phyloP scores from a whole-genome alignment of 2,113 vertebrate genomes.

The Sisor rabdophorus region DNA sequence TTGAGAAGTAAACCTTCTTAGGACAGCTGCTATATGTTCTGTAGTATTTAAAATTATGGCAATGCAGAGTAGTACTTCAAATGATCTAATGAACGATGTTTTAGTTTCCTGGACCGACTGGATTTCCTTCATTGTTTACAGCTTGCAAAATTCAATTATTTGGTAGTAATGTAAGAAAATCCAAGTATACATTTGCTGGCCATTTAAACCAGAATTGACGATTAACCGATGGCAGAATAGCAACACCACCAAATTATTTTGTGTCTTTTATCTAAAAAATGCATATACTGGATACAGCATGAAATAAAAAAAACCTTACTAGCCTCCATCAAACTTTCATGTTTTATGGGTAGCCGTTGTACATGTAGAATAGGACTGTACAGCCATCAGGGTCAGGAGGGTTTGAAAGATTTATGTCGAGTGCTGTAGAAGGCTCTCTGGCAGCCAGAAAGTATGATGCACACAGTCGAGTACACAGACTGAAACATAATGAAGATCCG shows the following conservation, averaged over 20 bases:
- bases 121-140: neutral
- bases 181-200: neutral
- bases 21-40: neutral
- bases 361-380: slow-evolving; percentile 17
- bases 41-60: neutral
- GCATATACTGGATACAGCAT: no score
- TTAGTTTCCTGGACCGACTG: neutral
- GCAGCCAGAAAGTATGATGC: slow-evolving; percentile 54
- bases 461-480: neutral
- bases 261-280: neutral
- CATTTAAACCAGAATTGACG: neutral
- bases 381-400: slow-evolving; percentile 41
- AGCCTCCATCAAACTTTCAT: slow-evolving; percentile 1
- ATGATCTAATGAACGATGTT: neutral
- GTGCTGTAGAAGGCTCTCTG: slow-evolving; percentile 60
- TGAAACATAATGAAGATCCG: neutral
- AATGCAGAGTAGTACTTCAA: neutral
- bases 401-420: slow-evolving; percentile 63
- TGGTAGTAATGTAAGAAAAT: no score
- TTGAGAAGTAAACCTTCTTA: neutral
- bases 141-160: neutral
- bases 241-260: neutral
- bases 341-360: slow-evolving; percentile 11
- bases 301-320: neutral
- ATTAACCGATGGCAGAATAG: neutral